Conservation (phyloP, 2,113 vertebrate species). For the Astatotilapia flaviijosephi region DNA sequence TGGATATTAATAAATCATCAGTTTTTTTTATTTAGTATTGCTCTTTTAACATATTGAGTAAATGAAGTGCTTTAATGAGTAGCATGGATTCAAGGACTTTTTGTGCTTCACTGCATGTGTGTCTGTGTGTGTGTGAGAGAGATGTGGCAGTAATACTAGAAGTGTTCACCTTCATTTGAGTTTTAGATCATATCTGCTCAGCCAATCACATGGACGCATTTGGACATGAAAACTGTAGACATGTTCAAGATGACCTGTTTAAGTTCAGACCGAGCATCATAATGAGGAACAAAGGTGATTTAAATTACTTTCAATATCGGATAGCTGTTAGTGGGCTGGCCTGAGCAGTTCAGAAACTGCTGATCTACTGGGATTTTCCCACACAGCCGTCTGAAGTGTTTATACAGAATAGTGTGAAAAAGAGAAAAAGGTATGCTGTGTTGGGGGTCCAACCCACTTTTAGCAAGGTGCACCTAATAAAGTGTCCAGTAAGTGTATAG, state of each 20-base stretch:
- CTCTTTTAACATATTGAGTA: constrained; percentile 35
- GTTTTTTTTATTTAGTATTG: constrained; percentile 58
- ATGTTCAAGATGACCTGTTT: neutral
- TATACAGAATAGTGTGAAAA: neutral
- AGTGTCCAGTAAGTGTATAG: neutral
- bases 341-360: neutral
- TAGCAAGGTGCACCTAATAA: neutral
- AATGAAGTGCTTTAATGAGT: constrained; percentile 61
- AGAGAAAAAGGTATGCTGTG: neutral
- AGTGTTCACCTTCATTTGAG: neutral
- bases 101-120: neutral
- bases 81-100: constrained; percentile 34
- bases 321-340: neutral
- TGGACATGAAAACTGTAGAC: neutral
- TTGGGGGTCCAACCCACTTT: neutral
- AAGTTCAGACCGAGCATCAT: neutral
- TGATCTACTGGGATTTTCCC: neutral
- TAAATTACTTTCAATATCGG: neutral
- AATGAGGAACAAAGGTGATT: neutral
- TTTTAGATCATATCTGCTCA: neutral
- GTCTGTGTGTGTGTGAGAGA: neutral
- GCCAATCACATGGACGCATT: neutral
- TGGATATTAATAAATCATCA: constrained; percentile 67
- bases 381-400: neutral
- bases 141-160: neutral